A percentile compares a stretch with the other conserved stretches of the same genome.
Conservation (phyloP, 2,797 vertebrate genomes). For the Anguilla pacifica region DNA sequence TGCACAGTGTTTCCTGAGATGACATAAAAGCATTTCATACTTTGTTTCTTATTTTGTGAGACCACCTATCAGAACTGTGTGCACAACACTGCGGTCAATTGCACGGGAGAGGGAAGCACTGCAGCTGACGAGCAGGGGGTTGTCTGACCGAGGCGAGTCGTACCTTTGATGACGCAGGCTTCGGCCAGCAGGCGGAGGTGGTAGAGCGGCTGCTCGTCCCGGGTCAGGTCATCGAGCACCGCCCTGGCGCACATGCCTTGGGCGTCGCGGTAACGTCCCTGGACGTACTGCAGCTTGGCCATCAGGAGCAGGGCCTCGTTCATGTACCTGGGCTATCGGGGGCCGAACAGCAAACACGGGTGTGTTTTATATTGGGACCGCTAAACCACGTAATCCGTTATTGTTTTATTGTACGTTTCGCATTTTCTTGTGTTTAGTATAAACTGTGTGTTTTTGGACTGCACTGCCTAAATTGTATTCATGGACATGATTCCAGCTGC, state of each 20-base stretch:
- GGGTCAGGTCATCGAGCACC: slow-evolving; percentile 85
- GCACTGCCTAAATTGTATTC: background rate
- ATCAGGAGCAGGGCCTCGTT: slow-evolving; percentile 90
- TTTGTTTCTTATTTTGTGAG: background rate
- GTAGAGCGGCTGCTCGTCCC: slow-evolving; percentile 85
- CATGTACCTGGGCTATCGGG: slow-evolving; percentile 82
- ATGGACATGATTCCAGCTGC: background rate
- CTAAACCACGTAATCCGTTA: no score
- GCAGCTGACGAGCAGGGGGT: background rate
- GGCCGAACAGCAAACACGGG: slow-evolving; percentile 4
- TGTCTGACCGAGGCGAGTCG: no score
- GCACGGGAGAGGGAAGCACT: background rate
- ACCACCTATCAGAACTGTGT: background rate
- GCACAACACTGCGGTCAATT: background rate
- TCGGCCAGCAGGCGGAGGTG: slow-evolving; percentile 89
- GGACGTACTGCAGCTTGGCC: slow-evolving; percentile 91
- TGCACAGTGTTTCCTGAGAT: background rate
- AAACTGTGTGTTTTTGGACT: no score
- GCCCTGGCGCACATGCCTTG: slow-evolving; percentile 94
- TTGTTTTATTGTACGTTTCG: background rate
- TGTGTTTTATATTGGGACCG: background rate
- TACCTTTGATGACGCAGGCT: slow-evolving; percentile 96
- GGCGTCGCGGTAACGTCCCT: slow-evolving; percentile 90
- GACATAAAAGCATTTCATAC: background rate
- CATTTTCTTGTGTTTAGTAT: background rate